Percentiles rank a stretch among this genome's conserved stretches.
Conservation (phyloP, 2,888 invertebrate species). For the Diplazon laetatorius region DNA sequence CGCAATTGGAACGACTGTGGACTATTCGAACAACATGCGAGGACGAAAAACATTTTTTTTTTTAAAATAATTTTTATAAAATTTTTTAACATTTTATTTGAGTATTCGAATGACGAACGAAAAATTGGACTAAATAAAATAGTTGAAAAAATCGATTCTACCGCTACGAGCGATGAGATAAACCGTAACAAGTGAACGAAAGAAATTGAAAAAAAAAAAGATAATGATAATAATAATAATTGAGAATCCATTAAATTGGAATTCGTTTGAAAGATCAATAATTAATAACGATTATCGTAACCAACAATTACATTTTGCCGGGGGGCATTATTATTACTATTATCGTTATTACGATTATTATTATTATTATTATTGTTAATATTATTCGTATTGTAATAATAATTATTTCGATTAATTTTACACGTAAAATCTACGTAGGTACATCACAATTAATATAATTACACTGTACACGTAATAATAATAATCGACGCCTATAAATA, state of each 20-base stretch:
- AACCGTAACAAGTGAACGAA: conserved; percentile 47
- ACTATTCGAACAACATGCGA: conserved; percentile 33
- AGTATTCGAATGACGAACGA: conserved; percentile 71
- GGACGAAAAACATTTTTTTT: conserved; percentile 56
- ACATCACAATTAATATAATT: conserved; percentile 82
- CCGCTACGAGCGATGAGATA: conserved; percentile 19
- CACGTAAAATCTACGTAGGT: conserved; percentile 79
- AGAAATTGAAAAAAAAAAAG: too few relatives aligned
- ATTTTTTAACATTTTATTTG: too few relatives aligned
- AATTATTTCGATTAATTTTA: conserved; percentile 64
- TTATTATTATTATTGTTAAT: conserved; percentile 58
- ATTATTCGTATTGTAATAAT: conserved; percentile 29
- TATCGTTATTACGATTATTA: conserved; percentile 57
- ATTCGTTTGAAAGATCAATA: conserved; percentile 66
- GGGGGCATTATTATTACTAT: conserved; percentile 31
- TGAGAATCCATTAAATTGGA: conserved; percentile 56
- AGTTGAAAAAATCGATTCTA: conserved; percentile 15
- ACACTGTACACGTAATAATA: conserved; percentile 80
- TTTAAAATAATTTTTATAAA: too few relatives aligned
- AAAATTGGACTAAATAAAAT: conserved; percentile 56
- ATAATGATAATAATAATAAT: too few relatives aligned
- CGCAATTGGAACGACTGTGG: conserved; percentile 48
- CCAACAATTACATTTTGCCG: conserved; percentile 38
- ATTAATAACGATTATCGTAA: conserved; percentile 64
- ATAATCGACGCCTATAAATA: too few relatives aligned